A percentile compares a stretch with the other conserved stretches of the same genome.
phyloP scores from a whole-genome alignment of 2,888 invertebrate species.

The Clostera curtula region DNA sequence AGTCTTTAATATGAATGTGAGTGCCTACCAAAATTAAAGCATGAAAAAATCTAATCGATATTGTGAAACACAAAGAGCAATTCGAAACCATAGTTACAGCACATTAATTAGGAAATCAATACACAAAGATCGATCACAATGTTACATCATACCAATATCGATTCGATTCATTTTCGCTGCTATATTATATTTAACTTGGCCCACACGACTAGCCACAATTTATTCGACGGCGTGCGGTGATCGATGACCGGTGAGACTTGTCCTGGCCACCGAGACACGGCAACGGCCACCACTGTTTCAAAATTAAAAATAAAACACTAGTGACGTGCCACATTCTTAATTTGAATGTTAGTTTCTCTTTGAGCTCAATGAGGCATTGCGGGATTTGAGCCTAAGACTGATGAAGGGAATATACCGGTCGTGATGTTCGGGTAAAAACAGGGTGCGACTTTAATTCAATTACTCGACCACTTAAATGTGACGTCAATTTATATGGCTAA shows the following conservation, averaged over 20 bases:
- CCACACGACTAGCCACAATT: conserved; percentile 42
- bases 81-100: neutral
- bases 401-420: too few species aligned
- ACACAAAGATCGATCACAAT: conserved; percentile 1
- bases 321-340: conserved; percentile 30
- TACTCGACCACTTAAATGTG: too few species aligned
- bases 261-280: conserved; percentile 44
- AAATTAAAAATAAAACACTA: conserved; percentile 34
- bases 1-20: too few species aligned
- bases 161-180: conserved; percentile 9
- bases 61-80: neutral
- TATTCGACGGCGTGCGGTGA: conserved; percentile 62
- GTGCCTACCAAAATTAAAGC: neutral
- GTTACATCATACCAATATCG: conserved; percentile 4
- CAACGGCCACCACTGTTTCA: conserved; percentile 56
- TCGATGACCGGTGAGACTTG: conserved; percentile 58
- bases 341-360: conserved; percentile 38
- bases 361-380: conserved; percentile 17
- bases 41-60: neutral
- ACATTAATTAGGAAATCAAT: neutral
- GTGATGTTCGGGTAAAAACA: too few species aligned
- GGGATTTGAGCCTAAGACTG: too few species aligned
- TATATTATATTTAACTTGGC: conserved; percentile 18
- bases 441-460: too few species aligned
- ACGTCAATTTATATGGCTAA: too few species aligned